A percentile compares a stretch with the other conserved stretches of the same genome.
These are phyloP conservation scores for Zaprionus davidi DNA, from an alignment of 1,140 invertebrate species.

Conservation along the genomic window DNA sequence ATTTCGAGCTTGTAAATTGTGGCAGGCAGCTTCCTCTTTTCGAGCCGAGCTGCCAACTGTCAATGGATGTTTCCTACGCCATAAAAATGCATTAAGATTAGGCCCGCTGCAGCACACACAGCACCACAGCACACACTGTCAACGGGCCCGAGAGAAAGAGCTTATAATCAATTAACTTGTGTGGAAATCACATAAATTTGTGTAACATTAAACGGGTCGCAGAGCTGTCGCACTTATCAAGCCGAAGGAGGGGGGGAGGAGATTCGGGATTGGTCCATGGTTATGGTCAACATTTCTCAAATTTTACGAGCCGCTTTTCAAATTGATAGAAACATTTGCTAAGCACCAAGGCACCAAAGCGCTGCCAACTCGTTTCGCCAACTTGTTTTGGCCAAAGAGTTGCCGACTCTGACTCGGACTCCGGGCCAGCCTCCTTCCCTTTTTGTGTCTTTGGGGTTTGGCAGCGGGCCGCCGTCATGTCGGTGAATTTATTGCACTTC, in stretches of 20 bases:
- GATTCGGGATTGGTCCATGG: constrained; percentile 37
- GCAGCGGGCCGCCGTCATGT: constrained; percentile 52
- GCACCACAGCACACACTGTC: too few species aligned
- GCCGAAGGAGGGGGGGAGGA: not conserved
- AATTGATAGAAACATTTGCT: constrained; percentile 77
- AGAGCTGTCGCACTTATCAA: constrained; percentile 26
- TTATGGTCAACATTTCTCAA: constrained; percentile 72
- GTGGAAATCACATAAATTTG: constrained; percentile 75
- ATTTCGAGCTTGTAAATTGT: not conserved
- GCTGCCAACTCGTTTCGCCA: constrained; percentile 4
- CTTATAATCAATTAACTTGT: constrained; percentile 70
- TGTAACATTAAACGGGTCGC: constrained; percentile 73
- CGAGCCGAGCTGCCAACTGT: constrained; percentile 1
- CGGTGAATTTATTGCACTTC: constrained; percentile 74
- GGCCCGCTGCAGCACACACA: not conserved
- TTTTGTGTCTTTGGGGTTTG: not conserved
- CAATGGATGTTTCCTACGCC: constrained; percentile 17
- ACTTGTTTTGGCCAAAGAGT: constrained; percentile 35
- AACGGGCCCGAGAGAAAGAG: not conserved
- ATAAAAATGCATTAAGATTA: constrained; percentile 47
- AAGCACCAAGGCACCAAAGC: constrained; percentile 21
- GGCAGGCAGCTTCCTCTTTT: not conserved
- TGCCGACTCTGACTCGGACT: not conserved
- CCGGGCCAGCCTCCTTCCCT: too few species aligned
- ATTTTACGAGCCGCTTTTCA: constrained; percentile 76